phyloP scores from a whole-genome alignment of 2,888 invertebrate species.

The Acronicta aceris region DNA sequence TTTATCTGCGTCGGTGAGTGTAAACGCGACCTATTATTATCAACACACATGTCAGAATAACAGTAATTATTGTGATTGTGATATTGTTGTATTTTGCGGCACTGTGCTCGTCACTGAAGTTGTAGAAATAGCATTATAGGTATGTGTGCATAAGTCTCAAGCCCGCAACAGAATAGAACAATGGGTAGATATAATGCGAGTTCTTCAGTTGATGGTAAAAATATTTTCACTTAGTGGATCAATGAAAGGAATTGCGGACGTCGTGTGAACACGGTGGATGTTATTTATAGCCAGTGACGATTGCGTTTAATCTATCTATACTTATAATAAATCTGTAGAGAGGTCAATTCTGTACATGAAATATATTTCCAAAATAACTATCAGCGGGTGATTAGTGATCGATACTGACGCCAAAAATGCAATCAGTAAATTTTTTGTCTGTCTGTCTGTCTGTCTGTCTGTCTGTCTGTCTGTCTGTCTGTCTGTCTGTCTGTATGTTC shows the following conservation, averaged over 20 bases:
- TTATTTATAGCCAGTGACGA: slow-evolving; percentile 35
- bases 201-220: slow-evolving; percentile 28
- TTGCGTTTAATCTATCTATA: slow-evolving; percentile 34
- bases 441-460: no score
- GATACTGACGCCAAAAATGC: no score
- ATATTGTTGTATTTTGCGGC: slow-evolving; percentile 45
- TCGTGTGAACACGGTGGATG: slow-evolving; percentile 16
- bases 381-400: no score
- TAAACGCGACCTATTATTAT: slow-evolving; percentile 33
- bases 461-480: no score
- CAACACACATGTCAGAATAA: slow-evolving; percentile 46
- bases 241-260: slow-evolving; percentile 29
- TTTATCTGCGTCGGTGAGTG: slow-evolving; percentile 3
- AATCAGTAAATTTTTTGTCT: no score
- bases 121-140: slow-evolving; percentile 36
- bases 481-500: no score
- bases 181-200: slow-evolving; percentile 36
- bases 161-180: slow-evolving; percentile 41
- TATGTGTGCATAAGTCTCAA: slow-evolving; percentile 28
- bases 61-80: slow-evolving; percentile 48
- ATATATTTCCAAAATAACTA: no score
- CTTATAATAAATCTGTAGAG: no score
- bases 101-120: slow-evolving; percentile 49
- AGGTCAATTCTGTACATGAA: no score
- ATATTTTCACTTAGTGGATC: slow-evolving; percentile 25